These are phyloP conservation scores for Acrobasis repandana DNA, from an alignment of 2,888 invertebrate genomes.

Conservation along the genomic window DNA sequence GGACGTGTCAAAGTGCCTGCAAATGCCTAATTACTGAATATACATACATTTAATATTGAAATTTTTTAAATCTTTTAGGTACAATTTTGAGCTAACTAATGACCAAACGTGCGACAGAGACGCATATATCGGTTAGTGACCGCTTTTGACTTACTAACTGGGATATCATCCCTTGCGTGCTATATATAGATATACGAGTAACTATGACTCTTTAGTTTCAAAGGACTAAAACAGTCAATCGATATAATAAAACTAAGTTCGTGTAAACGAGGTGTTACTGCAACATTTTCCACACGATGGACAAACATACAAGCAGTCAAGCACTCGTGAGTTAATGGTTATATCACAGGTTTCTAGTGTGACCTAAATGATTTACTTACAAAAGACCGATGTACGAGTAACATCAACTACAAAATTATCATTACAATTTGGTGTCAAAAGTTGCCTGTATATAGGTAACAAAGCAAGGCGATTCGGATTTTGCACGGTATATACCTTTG, in stretches of 20 bases:
- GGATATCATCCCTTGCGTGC: too few species aligned
- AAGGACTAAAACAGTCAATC: too few species aligned
- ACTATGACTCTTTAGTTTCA: too few species aligned
- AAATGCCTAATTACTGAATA: too few species aligned
- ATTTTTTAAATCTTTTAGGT: too few species aligned
- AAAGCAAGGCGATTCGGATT: conserved; percentile 14
- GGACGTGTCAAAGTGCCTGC: too few species aligned
- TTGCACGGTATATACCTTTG: conserved; percentile 43
- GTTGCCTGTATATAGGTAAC: conserved; percentile 33
- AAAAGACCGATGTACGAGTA: conserved; percentile 54
- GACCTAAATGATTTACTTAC: conserved; percentile 69
- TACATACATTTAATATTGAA: too few species aligned
- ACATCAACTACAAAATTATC: conserved; percentile 41
- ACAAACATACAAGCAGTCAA: conserved; percentile 69
- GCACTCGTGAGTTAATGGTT: conserved; percentile 68
- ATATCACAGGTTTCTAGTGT: conserved; percentile 81
- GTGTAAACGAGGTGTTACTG: conserved; percentile 15
- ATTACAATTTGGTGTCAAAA: conserved; percentile 53
- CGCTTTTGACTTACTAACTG: too few species aligned
- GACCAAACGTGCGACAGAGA: too few species aligned
- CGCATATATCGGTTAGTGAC: too few species aligned
- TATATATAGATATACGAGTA: too few species aligned
- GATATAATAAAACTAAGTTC: background rate
- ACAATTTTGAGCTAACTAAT: too few species aligned
- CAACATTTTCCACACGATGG: conserved; percentile 55